These are phyloP conservation scores for Desmodus rotundus DNA, from an alignment of 2,113 vertebrate genomes.

Conservation along the genomic window DNA sequence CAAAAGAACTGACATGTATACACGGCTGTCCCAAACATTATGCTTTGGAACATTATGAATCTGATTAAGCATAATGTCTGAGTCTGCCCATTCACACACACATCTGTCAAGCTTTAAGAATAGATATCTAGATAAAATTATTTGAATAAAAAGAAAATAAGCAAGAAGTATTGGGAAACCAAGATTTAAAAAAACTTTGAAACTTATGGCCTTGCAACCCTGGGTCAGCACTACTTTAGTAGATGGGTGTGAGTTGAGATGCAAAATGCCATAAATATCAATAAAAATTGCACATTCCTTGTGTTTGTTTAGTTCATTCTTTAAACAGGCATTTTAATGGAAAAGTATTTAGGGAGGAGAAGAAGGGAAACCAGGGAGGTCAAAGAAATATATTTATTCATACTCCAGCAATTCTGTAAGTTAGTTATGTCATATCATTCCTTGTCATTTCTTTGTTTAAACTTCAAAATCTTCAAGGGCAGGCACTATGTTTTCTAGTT, in stretches of 20 bases:
- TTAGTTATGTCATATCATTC: neutral
- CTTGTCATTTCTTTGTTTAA: neutral
- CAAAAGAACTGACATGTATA: neutral
- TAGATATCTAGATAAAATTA: neutral
- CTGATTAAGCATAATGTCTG: neutral
- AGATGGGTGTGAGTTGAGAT: neutral
- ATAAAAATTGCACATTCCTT: neutral
- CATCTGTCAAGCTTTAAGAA: neutral
- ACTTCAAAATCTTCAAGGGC: neutral
- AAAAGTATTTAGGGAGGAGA: neutral
- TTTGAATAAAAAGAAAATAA: neutral
- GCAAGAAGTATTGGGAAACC: neutral
- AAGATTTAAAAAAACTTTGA: neutral
- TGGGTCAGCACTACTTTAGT: neutral
- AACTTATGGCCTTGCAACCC: neutral
- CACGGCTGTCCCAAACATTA: neutral
- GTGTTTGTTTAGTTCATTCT: neutral
- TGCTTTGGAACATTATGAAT: neutral
- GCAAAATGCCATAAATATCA: neutral
- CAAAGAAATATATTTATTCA: neutral
- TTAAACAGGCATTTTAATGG: neutral
- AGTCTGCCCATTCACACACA: neutral
- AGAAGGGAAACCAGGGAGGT: neutral
- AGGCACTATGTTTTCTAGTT: neutral
- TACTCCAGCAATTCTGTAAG: neutral